These are phyloP conservation scores for Ephialtes manifestator DNA, from an alignment of 2,888 invertebrate genomes.

Conservation along the genomic window DNA sequence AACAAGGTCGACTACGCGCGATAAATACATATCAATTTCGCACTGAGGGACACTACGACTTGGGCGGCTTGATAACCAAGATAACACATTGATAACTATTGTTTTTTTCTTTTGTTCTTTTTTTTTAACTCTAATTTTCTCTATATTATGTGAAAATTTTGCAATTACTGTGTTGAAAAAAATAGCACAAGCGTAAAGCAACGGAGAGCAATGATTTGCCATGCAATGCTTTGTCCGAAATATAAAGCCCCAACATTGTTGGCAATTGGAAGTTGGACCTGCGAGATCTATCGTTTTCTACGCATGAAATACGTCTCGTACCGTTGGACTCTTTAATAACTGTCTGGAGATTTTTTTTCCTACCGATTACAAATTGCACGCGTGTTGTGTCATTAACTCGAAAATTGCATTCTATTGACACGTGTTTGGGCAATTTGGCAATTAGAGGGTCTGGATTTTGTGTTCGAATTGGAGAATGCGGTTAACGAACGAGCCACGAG, in stretches of 20 bases:
- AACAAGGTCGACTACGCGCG: slow-evolving; percentile 34
- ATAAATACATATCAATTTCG: slow-evolving; percentile 30
- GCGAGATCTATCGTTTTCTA: slow-evolving; percentile 3
- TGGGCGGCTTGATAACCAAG: background rate
- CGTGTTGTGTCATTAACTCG: background rate
- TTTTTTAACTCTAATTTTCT: no score
- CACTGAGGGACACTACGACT: background rate
- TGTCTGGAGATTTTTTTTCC: background rate
- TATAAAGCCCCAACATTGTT: background rate
- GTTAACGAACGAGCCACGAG: background rate
- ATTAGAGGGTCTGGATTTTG: background rate
- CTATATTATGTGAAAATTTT: no score
- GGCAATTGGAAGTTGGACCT: background rate
- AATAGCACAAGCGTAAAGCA: no score
- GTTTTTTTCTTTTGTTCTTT: no score
- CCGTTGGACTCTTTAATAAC: slow-evolving; percentile 9
- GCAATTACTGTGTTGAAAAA: no score
- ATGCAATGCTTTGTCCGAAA: background rate
- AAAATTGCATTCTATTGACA: background rate
- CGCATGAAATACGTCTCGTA: background rate
- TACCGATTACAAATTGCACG: background rate
- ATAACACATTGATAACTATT: no score
- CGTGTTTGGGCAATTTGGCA: background rate
- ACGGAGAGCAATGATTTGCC: no score
- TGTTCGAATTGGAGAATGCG: background rate